phyloP scores from a whole-genome alignment of 1,140 invertebrate species.

The Chionoecetes opilio region DNA sequence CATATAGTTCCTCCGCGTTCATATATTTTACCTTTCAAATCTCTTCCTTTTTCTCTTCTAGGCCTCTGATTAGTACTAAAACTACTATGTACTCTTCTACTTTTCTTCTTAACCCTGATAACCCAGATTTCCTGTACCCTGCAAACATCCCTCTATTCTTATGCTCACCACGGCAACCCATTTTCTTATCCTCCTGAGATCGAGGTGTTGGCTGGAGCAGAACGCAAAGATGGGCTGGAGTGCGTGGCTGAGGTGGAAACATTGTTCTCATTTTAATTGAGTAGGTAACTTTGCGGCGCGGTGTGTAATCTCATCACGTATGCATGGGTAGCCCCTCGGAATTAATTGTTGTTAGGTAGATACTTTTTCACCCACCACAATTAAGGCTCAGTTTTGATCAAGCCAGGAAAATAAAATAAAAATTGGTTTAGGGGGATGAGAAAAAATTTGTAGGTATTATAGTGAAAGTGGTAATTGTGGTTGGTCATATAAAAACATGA shows the following conservation, averaged over 20 bases:
- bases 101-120: too few species aligned
- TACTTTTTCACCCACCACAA: background rate
- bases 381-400: background rate
- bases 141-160: too few species aligned
- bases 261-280: slow-evolving; percentile 42
- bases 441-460: too few species aligned
- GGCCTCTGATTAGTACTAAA: background rate
- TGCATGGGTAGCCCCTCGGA: slow-evolving; percentile 45
- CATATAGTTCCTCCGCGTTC: background rate
- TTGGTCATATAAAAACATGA: too few species aligned
- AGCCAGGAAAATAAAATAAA: slow-evolving; percentile 2
- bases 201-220: too few species aligned
- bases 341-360: slow-evolving; percentile 51
- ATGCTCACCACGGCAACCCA: too few species aligned
- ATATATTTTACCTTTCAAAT: background rate
- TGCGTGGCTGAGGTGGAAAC: background rate
- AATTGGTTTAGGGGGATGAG: too few species aligned
- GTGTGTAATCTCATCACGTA: slow-evolving; percentile 57
- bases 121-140: too few species aligned
- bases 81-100: too few species aligned
- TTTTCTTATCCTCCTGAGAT: too few species aligned
- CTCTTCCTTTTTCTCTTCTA: background rate
- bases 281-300: slow-evolving; percentile 23
- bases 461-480: too few species aligned
- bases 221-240: too few species aligned